Base-by-base conservation (phyloP, 2,888 invertebrate species). In the Meghimatium bilineatum region DNA sequence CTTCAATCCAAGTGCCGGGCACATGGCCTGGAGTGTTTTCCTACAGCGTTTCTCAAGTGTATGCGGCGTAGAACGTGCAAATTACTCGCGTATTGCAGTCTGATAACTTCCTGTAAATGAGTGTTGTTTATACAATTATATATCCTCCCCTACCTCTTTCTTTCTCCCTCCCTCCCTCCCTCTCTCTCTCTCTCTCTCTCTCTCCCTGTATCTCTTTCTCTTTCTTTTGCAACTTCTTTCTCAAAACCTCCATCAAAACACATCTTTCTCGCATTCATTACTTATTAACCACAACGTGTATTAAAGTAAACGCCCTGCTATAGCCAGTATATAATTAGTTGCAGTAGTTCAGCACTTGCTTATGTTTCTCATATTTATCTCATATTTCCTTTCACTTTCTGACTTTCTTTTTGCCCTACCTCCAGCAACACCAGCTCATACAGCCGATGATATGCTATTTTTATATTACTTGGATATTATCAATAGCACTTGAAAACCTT, bases 91-190 rank as follows among this genome's bases (percentile, higher is more conserved):
- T 52, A 52, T 52, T 29, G 29, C 10, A 29, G 74, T 75, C 49
- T 75, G 52, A 75, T 52, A 75, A 75, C 74, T 75, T 75, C 74
- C 74, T 52, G 74, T 75, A 32, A 75, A 72, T 36, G 71, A 72
- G 72, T 72, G 44, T 44, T 26, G 44, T 44, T 1, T 2, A 72
- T 72, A 72, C 20, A 56, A 56, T 56, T 56, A 71, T 77, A 34
- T 23, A 3, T 20, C 23, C 56, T 20, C 56, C 56, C 17, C 56
- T 23, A 6, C 56, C 56, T 23, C 56, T 56, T 17, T 23, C 2
- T 20, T 20, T 56, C 10, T 3, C 56, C 17, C 56, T 20, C 23
- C 17, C 56, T 20, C 56, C 20, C 23, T 23, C 23, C 17, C 56
- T 20, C 56, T 23, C 17, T 20, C 56, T 23, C 17, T 23, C 17